Evolutionary conservation across 2,888 invertebrate species (phyloP).

Genomic region (Morpho achilles): DNA sequence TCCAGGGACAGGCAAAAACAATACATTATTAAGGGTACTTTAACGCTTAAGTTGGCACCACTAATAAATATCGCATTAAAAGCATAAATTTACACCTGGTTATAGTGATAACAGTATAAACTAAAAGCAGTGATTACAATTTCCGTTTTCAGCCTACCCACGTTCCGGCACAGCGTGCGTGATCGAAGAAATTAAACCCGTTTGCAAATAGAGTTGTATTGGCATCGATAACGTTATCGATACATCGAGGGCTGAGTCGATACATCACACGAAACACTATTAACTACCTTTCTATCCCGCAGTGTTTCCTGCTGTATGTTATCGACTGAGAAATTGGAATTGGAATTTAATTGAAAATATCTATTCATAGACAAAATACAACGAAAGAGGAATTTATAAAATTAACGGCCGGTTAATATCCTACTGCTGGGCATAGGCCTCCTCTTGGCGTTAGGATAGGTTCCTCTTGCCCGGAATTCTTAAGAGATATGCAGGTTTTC

Average conservation of each 20-base stretch:
- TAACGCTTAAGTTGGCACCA: too few species aligned
- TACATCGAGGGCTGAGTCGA: slow-evolving; percentile 19
- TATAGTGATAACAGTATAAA: not conserved
- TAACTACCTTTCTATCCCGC: slow-evolving; percentile 26
- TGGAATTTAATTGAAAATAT: not conserved
- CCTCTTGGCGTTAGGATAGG: too few species aligned
- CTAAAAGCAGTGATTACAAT: not conserved
- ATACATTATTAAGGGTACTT: too few species aligned
- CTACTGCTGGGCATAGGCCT: too few species aligned
- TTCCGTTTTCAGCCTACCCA: not conserved
- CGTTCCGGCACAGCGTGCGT: slow-evolving; percentile 17
- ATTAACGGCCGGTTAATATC: too few species aligned
- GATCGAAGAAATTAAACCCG: slow-evolving; percentile 27
- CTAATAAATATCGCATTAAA: too few species aligned
- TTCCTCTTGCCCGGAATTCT: too few species aligned
- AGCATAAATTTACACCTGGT: not conserved
- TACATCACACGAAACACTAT: slow-evolving; percentile 22
- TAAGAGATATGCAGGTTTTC: too few species aligned
- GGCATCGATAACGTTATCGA: slow-evolving; percentile 24
- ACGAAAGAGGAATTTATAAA: too few species aligned
- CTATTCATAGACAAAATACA: too few species aligned
- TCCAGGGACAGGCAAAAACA: too few species aligned
- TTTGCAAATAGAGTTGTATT: slow-evolving; percentile 21
- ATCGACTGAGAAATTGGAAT: slow-evolving; percentile 22
- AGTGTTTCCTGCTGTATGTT: slow-evolving; percentile 20